Evolutionary conservation across 2,113 vertebrate species (phyloP).

Genomic region (Rhabdomys dilectus): DNA sequence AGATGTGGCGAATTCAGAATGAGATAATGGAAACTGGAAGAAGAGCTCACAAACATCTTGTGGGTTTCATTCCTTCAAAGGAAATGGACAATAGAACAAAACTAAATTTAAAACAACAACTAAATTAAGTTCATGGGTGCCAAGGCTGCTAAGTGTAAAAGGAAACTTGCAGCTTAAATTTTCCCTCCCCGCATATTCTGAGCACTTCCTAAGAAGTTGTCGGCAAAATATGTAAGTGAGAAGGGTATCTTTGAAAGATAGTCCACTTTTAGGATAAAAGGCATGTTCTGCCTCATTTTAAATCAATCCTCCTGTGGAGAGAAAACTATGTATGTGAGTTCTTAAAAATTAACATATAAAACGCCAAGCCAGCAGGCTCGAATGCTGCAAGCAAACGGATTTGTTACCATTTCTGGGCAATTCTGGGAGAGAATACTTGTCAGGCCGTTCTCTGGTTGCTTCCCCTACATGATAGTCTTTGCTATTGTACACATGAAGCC

Average conservation of each 20-base stretch:
- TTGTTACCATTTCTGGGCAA: not conserved
- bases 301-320: constrained; percentile 70
- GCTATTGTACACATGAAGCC: constrained; percentile 76
- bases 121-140: not conserved
- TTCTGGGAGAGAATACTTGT: constrained; percentile 58
- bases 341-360: constrained; percentile 77
- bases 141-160: not conserved
- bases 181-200: constrained; percentile 31
- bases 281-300: constrained; percentile 71
- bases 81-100: constrained; percentile 45
- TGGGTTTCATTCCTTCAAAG: constrained; percentile 25
- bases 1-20: not conserved
- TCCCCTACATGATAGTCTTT: constrained; percentile 44
- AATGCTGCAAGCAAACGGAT: not conserved
- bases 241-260: constrained; percentile 70
- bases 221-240: constrained; percentile 75
- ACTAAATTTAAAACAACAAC: not conserved
- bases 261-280: constrained; percentile 72
- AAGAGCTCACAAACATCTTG: not conserved
- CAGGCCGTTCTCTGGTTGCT: constrained; percentile 64
- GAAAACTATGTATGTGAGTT: constrained; percentile 36
- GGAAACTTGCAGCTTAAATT: not conserved
- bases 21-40: not conserved
- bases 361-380: not conserved
- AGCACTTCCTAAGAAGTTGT: constrained; percentile 75